Evolutionary conservation across 2,113 vertebrate genomes (phyloP), one percentile per base, ranked within the genome.

Genomic region (Plectropomus leopardus): DNA sequence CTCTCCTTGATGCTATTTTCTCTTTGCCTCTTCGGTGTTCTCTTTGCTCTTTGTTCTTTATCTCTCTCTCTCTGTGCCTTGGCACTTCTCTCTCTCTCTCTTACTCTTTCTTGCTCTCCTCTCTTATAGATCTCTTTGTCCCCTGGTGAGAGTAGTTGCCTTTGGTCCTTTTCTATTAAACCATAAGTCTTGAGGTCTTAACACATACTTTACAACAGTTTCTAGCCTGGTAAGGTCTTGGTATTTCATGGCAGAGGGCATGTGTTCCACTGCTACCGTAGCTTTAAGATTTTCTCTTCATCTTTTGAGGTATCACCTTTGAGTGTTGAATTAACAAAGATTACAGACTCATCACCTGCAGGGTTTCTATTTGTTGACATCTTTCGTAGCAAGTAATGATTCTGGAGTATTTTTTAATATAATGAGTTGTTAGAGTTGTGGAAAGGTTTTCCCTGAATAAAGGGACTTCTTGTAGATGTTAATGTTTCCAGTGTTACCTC

Each of bases 1-100:
- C 59, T 57, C 55, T 57, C 48, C 58, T 57, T 69, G 44, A 80
- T 79, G 73, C 72, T 71, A n/a, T 80, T 85, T 80, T 80, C 60
- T 50, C 40, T 19, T 64, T 67, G 58, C 77, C 26, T 76, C 80
- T 60, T 17, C 19, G 19, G 69, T 71, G 69, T 55, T 42, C 42
- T 73, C 58, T 53, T 23, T 50, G 28, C 57, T 34, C n/a, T 78
- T 69, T 65, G 14, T 64, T 59, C 30, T 81, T 76, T 54, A 47
- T 75, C 48, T 71, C 30, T 60, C 16, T n/a, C 15, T 45, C 1
- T 28, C 55, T 66, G 17, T 85, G 53, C 66, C 50, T 32, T 30
- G 34, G 32, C 44, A 21, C 30, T 54, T 50, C 24, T 77, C 75
- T 32, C 50, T 69, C 34, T 65, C 19, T 26, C 51, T 63, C 47